Percentiles rank a stretch among this genome's conserved stretches.
Evolutionary conservation across 1,140 invertebrate species (phyloP).

Genomic region (Ectropis grisescens): DNA sequence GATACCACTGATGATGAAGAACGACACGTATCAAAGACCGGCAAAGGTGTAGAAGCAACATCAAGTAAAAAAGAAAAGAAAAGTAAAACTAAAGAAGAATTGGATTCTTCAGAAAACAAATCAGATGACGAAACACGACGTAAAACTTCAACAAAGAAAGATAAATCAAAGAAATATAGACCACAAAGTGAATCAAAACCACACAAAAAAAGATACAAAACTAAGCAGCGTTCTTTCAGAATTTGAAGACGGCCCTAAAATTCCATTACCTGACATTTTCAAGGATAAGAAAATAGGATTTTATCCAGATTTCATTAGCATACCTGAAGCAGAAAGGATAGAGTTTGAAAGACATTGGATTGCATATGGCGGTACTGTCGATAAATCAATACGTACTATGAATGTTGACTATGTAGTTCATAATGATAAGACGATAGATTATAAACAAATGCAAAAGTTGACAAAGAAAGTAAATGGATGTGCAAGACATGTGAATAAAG

Average conservation of each 20-base stretch:
- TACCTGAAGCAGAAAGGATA: slow-evolving; percentile 37
- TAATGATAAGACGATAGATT: slow-evolving; percentile 39
- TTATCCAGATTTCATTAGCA: slow-evolving; percentile 53
- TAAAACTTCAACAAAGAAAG: too few species aligned
- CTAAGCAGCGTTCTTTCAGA: too few species aligned
- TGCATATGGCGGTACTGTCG: slow-evolving; percentile 63
- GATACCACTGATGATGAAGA: too few species aligned
- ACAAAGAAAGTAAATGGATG: slow-evolving; percentile 33
- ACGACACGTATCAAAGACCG: too few species aligned
- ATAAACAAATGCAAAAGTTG: slow-evolving; percentile 42
- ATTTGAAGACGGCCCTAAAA: slow-evolving; percentile 25
- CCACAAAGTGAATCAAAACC: too few species aligned
- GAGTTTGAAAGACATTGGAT: slow-evolving; percentile 67
- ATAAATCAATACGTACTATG: slow-evolving; percentile 39
- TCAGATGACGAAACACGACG: too few species aligned
- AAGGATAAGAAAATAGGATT: slow-evolving; percentile 46
- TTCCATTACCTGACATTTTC: slow-evolving; percentile 53
- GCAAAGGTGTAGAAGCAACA: too few species aligned
- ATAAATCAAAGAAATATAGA: too few species aligned
- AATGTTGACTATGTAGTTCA: slow-evolving; percentile 68
- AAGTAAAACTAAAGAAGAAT: too few species aligned
- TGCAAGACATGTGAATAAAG: slow-evolving; percentile 63
- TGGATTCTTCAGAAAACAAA: too few species aligned
- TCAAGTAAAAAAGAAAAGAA: too few species aligned
- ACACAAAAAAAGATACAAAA: too few species aligned